Percentiles rank a stretch among this genome's conserved stretches.
Evolutionary conservation across 2,888 invertebrate genomes (phyloP).

Genomic region (Synanthedon vespiformis): DNA sequence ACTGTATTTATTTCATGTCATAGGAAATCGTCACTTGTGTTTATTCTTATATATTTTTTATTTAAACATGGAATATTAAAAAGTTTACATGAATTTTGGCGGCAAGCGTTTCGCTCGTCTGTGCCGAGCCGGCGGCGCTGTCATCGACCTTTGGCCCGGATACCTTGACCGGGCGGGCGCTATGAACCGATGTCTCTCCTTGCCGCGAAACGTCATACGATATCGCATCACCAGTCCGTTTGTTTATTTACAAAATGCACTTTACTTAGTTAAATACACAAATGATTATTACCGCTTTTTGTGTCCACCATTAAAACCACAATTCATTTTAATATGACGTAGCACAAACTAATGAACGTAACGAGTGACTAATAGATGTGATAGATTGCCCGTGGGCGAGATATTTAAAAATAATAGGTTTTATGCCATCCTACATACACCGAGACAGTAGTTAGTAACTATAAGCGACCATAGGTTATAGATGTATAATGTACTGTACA

Average conservation of each 20-base stretch:
- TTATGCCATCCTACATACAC: conserved; percentile 3
- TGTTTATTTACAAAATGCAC: conserved; percentile 41
- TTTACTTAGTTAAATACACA: background rate
- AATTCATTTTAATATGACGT: too few relatives aligned
- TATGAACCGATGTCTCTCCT: conserved; percentile 48
- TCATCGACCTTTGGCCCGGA: conserved; percentile 69
- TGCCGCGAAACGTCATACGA: conserved; percentile 38
- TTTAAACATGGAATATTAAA: background rate
- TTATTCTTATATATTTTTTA: too few relatives aligned
- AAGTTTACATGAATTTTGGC: conserved; percentile 27
- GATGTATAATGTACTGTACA: background rate
- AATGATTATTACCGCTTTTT: too few relatives aligned
- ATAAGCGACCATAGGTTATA: too few relatives aligned
- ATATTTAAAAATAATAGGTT: conserved; percentile 18
- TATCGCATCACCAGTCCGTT: conserved; percentile 26
- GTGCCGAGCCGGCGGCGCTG: conserved; percentile 32
- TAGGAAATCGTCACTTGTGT: too few relatives aligned
- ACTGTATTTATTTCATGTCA: too few relatives aligned
- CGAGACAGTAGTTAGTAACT: too few relatives aligned
- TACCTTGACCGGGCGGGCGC: conserved; percentile 64
- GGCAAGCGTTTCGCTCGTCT: conserved; percentile 31
- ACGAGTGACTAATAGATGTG: conserved; percentile 12
- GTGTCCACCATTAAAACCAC: too few relatives aligned
- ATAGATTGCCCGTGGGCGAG: conserved; percentile 20
- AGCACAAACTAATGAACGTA: too few relatives aligned